Evolutionary conservation across 2,113 vertebrate species (phyloP), one percentile per base, ranked within the genome.

Genomic region (Syngnathus typhle): DNA sequence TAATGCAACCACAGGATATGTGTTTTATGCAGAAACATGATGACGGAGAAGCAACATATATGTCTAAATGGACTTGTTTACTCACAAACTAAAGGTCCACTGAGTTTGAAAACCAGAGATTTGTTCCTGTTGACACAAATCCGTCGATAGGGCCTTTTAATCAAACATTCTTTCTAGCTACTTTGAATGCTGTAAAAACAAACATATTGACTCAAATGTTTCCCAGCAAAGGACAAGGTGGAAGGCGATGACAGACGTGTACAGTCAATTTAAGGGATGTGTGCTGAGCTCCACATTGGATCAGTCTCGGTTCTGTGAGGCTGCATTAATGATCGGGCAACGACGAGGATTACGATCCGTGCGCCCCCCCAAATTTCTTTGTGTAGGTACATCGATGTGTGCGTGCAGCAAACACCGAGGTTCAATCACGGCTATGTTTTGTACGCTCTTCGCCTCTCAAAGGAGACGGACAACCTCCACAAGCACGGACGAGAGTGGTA

Each of bases 311-410:
- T 23, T 78, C 43, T 78, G 82, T 79, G 79, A 78, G 67, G 49
- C 60, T 80, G 79, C 80, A 84, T 87, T 84, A 84, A 84, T 82
- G 73, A 60, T 69, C 8, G 41, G 61, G 52, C 71, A 60, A 18
- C 59, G 39, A 46, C 32, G 44, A 60, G 39, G 43, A 62, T 44
- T 62, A 43, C 12, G 21, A 58, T 36, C 19, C 59, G 23, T 19
- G 3, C 1, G 2, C 8, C 36, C 41, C 15, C 36, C 13, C 18
- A 23, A 51, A 39, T 63, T 44, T 61, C 39, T 49, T 37, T 54
- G 64, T 59, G 68, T 71, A 60, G 71, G 32, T 56, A 66, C 23
- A 46, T 64, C 18, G 1, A 32, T 64, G 47, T 78, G 64, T 43
- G 69, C 56, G 60, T 60, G 58, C 49, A n/a, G 51, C 47, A 52